A percentile compares a stretch with the other conserved stretches of the same genome.
Conservation (phyloP, 2,888 invertebrate genomes). For the Scaptomyza tumidula region DNA sequence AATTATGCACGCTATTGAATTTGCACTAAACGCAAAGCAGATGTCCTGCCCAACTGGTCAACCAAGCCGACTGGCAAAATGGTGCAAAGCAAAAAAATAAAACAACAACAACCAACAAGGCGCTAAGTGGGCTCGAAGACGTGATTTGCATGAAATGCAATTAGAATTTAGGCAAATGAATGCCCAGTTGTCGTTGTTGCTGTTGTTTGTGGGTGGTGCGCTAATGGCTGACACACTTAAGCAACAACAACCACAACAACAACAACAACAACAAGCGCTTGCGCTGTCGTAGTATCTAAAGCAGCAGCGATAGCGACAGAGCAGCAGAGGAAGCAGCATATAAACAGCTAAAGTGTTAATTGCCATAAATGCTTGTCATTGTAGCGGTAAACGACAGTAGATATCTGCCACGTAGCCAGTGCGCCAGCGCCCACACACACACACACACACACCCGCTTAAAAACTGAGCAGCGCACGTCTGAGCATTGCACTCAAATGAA, state of each 20-base stretch:
- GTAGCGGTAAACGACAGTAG: constrained; percentile 84
- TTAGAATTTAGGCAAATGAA: constrained; percentile 67
- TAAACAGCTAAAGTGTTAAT: constrained; percentile 85
- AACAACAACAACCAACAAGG: constrained; percentile 8
- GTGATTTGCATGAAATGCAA: constrained; percentile 78
- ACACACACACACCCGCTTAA: constrained; percentile 21
- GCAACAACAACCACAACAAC: constrained; percentile 53
- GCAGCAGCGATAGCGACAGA: constrained; percentile 14
- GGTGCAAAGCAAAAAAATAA: constrained; percentile 15
- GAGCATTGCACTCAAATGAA: constrained; percentile 78
- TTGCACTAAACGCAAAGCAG: constrained; percentile 77
- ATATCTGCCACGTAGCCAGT: constrained; percentile 82
- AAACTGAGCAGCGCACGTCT: constrained; percentile 53
- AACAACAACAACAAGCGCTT: constrained; percentile 38
- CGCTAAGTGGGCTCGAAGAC: constrained; percentile 50
- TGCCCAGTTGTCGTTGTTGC: constrained; percentile 13
- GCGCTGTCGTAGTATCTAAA: constrained; percentile 31
- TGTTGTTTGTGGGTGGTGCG: constrained; percentile 56
- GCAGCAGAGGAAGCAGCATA: constrained; percentile 61
- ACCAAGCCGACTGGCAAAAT: constrained; percentile 30
- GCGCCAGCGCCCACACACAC: constrained; percentile 68
- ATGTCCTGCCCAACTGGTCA: constrained; percentile 13
- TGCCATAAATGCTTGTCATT: constrained; percentile 85
- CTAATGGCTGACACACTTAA: constrained; percentile 79
- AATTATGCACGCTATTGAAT: constrained; percentile 84